phyloP scores from a whole-genome alignment of 2,797 vertebrate species.

The Pygocentrus nattereri region DNA sequence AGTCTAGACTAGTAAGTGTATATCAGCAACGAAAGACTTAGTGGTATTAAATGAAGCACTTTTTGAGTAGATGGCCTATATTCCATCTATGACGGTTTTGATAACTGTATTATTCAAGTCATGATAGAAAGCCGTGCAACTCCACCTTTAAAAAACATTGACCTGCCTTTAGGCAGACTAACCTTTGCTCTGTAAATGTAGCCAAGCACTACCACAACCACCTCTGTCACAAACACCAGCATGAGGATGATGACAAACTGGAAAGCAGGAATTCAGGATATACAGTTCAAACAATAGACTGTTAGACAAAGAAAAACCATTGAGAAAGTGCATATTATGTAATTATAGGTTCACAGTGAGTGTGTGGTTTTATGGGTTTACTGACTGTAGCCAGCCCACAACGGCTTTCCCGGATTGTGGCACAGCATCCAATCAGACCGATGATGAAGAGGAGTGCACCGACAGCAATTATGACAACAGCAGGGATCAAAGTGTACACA shows the following conservation, averaged over 20 bases:
- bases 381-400: constrained; percentile 94
- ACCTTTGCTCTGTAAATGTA: constrained; percentile 99
- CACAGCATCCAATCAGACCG: constrained; percentile 95
- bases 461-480: constrained; percentile 92
- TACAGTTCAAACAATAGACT: not conserved
- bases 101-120: not conserved
- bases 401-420: constrained; percentile 94
- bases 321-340: not conserved
- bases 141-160: constrained; percentile 36
- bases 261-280: constrained; percentile 59
- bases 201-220: constrained; percentile 95
- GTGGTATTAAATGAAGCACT: not conserved
- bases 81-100: not conserved
- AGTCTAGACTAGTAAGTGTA: not conserved
- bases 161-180: constrained; percentile 52
- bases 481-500: constrained; percentile 93
- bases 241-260: constrained; percentile 97
- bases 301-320: not conserved
- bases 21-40: not conserved
- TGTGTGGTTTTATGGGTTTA: constrained; percentile 16
- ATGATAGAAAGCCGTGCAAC: not conserved
- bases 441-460: constrained; percentile 95
- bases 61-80: not conserved
- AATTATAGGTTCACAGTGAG: not conserved
- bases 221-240: constrained; percentile 96